phyloP scores from a whole-genome alignment of 2,888 invertebrate species.

The Pyralis farinalis region DNA sequence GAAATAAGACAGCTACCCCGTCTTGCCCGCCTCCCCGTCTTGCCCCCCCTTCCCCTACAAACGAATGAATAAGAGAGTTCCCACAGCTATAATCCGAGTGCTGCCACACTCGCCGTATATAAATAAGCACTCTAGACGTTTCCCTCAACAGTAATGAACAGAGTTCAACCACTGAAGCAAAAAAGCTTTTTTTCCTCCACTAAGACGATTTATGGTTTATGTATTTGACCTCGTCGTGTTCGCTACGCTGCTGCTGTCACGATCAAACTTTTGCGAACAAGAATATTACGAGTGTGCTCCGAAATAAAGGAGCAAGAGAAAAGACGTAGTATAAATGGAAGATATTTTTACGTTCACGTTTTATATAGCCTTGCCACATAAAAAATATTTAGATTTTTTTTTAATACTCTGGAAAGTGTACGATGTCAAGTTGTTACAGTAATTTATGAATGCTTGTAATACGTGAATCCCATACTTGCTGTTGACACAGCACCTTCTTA shows the following conservation, averaged over 20 bases:
- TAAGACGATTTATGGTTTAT: constrained; percentile 26
- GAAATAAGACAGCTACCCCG: too few relatives aligned
- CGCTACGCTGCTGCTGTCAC: constrained; percentile 12
- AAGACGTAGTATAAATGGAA: constrained; percentile 36
- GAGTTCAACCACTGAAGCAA: constrained; percentile 47
- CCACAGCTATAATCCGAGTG: constrained; percentile 21
- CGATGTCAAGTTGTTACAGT: background rate
- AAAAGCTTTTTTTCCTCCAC: constrained; percentile 38
- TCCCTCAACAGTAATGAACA: constrained; percentile 53
- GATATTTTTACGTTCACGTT: constrained; percentile 4
- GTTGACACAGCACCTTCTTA: too few relatives aligned
- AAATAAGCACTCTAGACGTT: constrained; percentile 37
- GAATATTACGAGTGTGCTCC: constrained; percentile 21
- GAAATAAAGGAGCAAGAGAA: constrained; percentile 37
- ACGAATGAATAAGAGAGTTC: constrained; percentile 19
- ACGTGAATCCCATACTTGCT: too few relatives aligned
- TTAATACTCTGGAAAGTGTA: too few relatives aligned
- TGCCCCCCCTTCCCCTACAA: too few relatives aligned
- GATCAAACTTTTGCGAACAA: constrained; percentile 19
- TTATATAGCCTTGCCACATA: constrained; percentile 5
- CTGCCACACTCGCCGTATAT: constrained; percentile 21
- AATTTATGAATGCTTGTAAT: too few relatives aligned
- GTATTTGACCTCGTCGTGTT: constrained; percentile 23
- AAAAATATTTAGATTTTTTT: too few relatives aligned
- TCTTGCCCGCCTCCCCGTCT: too few relatives aligned